These are phyloP conservation scores for Montipora sp. DNA, from an alignment of 64 coral and sea anemone genomes.

Conservation along the genomic window DNA sequence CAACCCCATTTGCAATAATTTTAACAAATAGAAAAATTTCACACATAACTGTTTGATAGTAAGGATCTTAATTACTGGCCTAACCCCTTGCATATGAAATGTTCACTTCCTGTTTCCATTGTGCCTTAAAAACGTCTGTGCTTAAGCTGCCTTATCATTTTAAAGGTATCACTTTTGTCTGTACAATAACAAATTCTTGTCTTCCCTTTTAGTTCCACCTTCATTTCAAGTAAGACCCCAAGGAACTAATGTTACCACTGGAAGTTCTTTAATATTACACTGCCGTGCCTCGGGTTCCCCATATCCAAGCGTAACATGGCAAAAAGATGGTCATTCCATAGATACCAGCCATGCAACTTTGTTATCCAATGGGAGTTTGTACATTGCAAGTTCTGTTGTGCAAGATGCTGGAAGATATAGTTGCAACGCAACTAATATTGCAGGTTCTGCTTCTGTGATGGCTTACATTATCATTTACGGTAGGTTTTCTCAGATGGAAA, in stretches of 20 bases:
- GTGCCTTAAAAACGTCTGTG: too few species aligned
- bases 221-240: conserved; percentile 57
- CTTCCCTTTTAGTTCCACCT: conserved; percentile 77
- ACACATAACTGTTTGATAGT: too few species aligned
- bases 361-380: conserved; percentile 72
- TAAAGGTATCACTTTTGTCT: not conserved
- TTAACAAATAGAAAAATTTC: too few species aligned
- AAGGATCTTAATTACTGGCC: too few species aligned
- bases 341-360: conserved; percentile 68
- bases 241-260: conserved; percentile 62
- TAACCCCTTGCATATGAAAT: too few species aligned
- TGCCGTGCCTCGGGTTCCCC: conserved; percentile 79
- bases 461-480: conserved; percentile 76
- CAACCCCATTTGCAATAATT: too few species aligned
- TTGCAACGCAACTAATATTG: conserved; percentile 79
- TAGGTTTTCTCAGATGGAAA: conserved; percentile 3
- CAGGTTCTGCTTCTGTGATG: conserved; percentile 27
- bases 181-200: not conserved
- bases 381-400: conserved; percentile 47
- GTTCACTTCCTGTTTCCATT: too few species aligned
- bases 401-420: conserved; percentile 78
- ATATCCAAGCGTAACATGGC: conserved; percentile 70
- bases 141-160: too few species aligned
- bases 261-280: conserved; percentile 59
- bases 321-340: conserved; percentile 56